Evolutionary conservation across 37 sponge, comb jelly and placozoan species (phyloP).

Genomic region (Spongilla lacustris): DNA sequence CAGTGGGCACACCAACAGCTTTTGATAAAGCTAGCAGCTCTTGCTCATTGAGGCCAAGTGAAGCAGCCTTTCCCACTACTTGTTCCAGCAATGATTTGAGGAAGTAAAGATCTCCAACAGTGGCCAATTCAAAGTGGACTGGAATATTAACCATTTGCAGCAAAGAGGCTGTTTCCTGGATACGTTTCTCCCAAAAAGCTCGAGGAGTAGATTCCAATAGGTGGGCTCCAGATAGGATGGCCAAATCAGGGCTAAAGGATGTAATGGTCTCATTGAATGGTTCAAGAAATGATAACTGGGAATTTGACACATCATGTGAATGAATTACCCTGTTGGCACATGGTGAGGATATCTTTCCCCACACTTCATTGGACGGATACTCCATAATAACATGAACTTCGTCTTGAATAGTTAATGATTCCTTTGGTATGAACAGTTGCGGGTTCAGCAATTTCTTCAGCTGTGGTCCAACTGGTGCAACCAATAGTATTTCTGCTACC

Average conservation of each 20-base stretch:
- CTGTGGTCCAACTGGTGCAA: conserved; percentile 74
- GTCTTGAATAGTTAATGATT: conserved; percentile 35
- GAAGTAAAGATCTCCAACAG: conserved; percentile 70
- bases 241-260: conserved; percentile 59
- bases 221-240: conserved; percentile 85
- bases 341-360: conserved; percentile 63
- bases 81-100: conserved; percentile 33
- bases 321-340: conserved; percentile 93
- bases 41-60: conserved; percentile 94
- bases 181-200: conserved; percentile 33
- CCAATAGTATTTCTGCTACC: conserved; percentile 46
- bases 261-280: conserved; percentile 23
- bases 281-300: conserved; percentile 71
- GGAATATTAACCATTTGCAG: conserved; percentile 35
- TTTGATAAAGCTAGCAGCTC: conserved; percentile 69
- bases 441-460: conserved; percentile 53
- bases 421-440: conserved; percentile 27
- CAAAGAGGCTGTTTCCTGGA: conserved; percentile 23
- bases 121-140: conserved; percentile 92
- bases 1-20: conserved; percentile 43
- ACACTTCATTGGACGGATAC: conserved; percentile 66
- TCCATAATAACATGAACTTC: conserved; percentile 94
- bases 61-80: conserved; percentile 62
- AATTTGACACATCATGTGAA: conserved; percentile 89
- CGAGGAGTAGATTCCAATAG: conserved; percentile 64